Percentiles rank a stretch among this genome's conserved stretches.
Evolutionary conservation across 2,113 vertebrate genomes (phyloP).

Genomic region (Rhombomys opimus): DNA sequence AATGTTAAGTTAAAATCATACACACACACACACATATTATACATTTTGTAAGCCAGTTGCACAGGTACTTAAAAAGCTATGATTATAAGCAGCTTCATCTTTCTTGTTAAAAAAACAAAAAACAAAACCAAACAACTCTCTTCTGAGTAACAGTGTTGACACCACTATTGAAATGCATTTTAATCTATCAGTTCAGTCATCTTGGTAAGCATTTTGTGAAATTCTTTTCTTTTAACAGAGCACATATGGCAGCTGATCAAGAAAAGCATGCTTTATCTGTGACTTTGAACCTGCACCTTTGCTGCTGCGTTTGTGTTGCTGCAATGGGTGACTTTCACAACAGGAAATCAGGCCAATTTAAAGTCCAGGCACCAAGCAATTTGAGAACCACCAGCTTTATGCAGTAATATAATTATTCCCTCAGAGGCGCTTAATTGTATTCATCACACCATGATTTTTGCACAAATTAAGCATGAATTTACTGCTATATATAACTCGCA

Average conservation of each 20-base stretch:
- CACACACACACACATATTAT: neutral
- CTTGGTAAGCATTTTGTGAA: slow-evolving; percentile 56
- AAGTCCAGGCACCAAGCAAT: slow-evolving; percentile 92
- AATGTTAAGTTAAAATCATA: neutral
- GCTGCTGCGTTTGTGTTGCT: slow-evolving; percentile 85
- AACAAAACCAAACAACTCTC: neutral
- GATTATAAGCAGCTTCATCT: slow-evolving; percentile 42
- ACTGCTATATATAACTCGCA: slow-evolving; percentile 92
- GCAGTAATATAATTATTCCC: slow-evolving; percentile 94
- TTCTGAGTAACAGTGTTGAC: slow-evolving; percentile 4
- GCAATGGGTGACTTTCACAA: slow-evolving; percentile 91
- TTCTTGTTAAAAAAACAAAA: slow-evolving; percentile 5
- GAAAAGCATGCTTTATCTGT: slow-evolving; percentile 82
- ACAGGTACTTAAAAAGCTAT: slow-evolving; percentile 20
- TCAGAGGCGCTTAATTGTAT: slow-evolving; percentile 93
- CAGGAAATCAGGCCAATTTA: slow-evolving; percentile 91
- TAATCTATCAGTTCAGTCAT: slow-evolving; percentile 74
- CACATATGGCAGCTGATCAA: slow-evolving; percentile 78
- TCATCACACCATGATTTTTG: slow-evolving; percentile 94
- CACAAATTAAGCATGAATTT: slow-evolving; percentile 93
- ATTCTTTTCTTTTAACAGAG: slow-evolving; percentile 71
- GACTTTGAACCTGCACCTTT: slow-evolving; percentile 89
- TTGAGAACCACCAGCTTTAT: slow-evolving; percentile 92
- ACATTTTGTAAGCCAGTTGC: slow-evolving; percentile 1
- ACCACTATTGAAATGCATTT: slow-evolving; percentile 65